Base-by-base conservation (phyloP, 2,888 invertebrate genomes). In the Rhagophthalmus giganteus region DNA sequence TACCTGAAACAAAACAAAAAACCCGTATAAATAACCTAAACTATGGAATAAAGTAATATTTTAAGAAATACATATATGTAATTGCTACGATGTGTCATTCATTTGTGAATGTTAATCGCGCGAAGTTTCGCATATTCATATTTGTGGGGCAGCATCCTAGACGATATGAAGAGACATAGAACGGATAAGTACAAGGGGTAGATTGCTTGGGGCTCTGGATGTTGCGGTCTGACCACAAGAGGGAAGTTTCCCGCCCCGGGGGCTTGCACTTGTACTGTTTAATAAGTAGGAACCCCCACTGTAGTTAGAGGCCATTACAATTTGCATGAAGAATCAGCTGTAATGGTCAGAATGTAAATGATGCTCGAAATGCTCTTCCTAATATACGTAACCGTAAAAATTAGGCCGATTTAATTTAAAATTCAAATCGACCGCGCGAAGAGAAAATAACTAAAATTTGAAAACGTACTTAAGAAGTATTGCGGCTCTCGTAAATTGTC, bases 161-260 rank as follows among this genome's bases (percentile, higher is more conserved):
- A 45, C 34, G 51, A 20, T 33, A 45, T 12, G 24, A 13, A 11
- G 39, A 33, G 26, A 33, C 14, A 13, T 26, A 3, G 20, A 32
- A 20, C 28, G 38, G 16, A 25, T 38, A 48, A 20, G 25, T 38
- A 30, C 32, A 54, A 38, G 42, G 55, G 52, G 53, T 60, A 58
- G 55, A 58, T 58, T 58, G 60, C 60, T 57, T 54, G 34, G 57
- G 54, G 57, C 50, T 45, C 45, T 55, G 48, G 60, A 55, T 60
- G 57, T 52, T 58, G 60, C 54, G 60, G 60, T 57, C 51, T 37
- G 54, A 60, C 60, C 60, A 53, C 58, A 58, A 53, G 58, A 54
- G 57, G 56, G 41, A 50, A 56, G 56, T 55, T 56, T 38, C 35
- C 48, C 45, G 39, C 56, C 57, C 44, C 34, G 27, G 46, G 57